These are phyloP conservation scores for Syngnathus acus DNA, from an alignment of 2,797 vertebrate genomes.

Conservation along the genomic window DNA sequence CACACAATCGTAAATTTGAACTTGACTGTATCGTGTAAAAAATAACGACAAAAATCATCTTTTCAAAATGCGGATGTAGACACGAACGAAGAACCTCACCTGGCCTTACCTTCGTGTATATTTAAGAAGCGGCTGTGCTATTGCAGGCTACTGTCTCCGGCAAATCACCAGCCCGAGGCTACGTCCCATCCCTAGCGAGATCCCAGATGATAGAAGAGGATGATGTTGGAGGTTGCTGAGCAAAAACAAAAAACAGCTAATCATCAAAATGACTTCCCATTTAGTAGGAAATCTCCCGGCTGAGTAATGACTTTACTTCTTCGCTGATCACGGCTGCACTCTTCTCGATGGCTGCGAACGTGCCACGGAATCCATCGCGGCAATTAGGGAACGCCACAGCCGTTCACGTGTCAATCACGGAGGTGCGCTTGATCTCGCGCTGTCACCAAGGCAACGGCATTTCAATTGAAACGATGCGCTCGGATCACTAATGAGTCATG, in stretches of 20 bases:
- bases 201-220: constrained; percentile 30
- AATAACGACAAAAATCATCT: not conserved
- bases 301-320: constrained; percentile 44
- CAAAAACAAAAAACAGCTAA: constrained; percentile 11
- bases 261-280: constrained; percentile 24
- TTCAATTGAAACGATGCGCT: not conserved
- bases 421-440: not conserved
- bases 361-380: constrained; percentile 29
- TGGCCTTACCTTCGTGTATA: not conserved
- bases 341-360: constrained; percentile 10
- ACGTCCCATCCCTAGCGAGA: constrained; percentile 43
- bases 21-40: too few species aligned
- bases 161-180: constrained; percentile 52
- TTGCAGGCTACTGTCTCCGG: constrained; percentile 53
- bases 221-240: constrained; percentile 7
- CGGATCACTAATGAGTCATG: not conserved
- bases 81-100: not conserved
- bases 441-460: not conserved
- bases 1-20: too few species aligned
- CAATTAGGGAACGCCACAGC: constrained; percentile 11
- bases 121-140: constrained; percentile 38
- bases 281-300: constrained; percentile 25
- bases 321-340: constrained; percentile 23
- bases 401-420: constrained; percentile 2
- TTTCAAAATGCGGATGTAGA: not conserved